Evolutionary conservation across 2,113 vertebrate genomes (phyloP).

Genomic region (Hypomesus transpacificus): DNA sequence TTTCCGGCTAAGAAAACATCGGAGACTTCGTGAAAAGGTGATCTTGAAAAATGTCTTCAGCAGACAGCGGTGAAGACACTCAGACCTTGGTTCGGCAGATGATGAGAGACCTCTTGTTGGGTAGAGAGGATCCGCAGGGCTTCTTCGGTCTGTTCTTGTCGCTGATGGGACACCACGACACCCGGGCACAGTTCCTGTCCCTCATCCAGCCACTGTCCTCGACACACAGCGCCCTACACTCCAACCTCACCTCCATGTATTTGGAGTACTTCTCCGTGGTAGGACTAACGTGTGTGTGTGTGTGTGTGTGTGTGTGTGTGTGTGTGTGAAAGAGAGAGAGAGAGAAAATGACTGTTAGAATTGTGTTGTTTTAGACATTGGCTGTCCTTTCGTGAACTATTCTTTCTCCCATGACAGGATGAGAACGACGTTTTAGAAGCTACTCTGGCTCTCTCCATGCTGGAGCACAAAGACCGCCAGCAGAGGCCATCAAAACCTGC

Average conservation of each 20-base stretch:
- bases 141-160: conserved; percentile 64
- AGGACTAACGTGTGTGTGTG: conserved; percentile 6
- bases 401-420: conserved; percentile 27
- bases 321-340: neutral
- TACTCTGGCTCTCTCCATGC: conserved; percentile 55
- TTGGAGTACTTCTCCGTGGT: conserved; percentile 60
- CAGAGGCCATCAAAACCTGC: conserved; percentile 2
- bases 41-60: conserved; percentile 37
- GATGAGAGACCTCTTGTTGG: conserved; percentile 52
- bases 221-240: conserved; percentile 47
- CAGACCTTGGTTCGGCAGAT: conserved; percentile 34
- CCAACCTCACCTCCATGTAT: conserved; percentile 54
- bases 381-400: too few relatives aligned
- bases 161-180: conserved; percentile 55
- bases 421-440: conserved; percentile 61
- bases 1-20: too few relatives aligned
- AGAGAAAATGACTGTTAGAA: neutral
- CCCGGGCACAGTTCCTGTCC: conserved; percentile 47
- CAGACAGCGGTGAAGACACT: neutral
- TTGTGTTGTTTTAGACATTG: neutral
- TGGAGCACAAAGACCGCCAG: conserved; percentile 42
- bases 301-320: neutral
- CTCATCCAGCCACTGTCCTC: conserved; percentile 54
- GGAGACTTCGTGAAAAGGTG: neutral
- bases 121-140: conserved; percentile 59